These are phyloP conservation scores for Parasteatoda lunata DNA, from an alignment of 2,888 invertebrate genomes.

Conservation along the genomic window DNA sequence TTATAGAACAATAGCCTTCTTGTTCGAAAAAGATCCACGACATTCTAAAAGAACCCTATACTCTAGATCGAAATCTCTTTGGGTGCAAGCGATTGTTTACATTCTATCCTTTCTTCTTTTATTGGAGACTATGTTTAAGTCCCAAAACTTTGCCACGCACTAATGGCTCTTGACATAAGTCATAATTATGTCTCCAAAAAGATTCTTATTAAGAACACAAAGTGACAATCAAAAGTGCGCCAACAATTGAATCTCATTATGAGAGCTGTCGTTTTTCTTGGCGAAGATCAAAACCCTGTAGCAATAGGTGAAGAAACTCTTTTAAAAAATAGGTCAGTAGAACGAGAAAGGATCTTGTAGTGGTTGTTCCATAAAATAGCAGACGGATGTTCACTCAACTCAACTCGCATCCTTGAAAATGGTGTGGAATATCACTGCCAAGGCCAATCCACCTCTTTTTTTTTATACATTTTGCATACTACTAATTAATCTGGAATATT, in stretches of 20 bases:
- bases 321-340: constrained; percentile 55
- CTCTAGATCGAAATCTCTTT: too few relatives aligned
- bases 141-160: background rate
- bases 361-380: constrained; percentile 32
- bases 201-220: background rate
- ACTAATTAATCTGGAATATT: too few relatives aligned
- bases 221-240: constrained; percentile 8
- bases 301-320: constrained; percentile 55
- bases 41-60: too few relatives aligned
- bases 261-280: background rate
- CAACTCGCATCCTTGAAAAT: constrained; percentile 51
- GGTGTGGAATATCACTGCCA: constrained; percentile 21
- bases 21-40: too few relatives aligned
- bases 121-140: too few relatives aligned
- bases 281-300: constrained; percentile 26
- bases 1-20: too few relatives aligned
- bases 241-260: background rate
- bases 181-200: background rate
- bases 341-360: constrained; percentile 42
- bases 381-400: constrained; percentile 39
- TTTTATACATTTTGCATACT: background rate
- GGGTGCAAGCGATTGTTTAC: too few relatives aligned
- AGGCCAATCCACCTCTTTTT: constrained; percentile 32
- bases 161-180: background rate
- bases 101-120: too few relatives aligned